Base-by-base conservation (phyloP, 2,113 vertebrate genomes). In the Camarhynchus parvulus region DNA sequence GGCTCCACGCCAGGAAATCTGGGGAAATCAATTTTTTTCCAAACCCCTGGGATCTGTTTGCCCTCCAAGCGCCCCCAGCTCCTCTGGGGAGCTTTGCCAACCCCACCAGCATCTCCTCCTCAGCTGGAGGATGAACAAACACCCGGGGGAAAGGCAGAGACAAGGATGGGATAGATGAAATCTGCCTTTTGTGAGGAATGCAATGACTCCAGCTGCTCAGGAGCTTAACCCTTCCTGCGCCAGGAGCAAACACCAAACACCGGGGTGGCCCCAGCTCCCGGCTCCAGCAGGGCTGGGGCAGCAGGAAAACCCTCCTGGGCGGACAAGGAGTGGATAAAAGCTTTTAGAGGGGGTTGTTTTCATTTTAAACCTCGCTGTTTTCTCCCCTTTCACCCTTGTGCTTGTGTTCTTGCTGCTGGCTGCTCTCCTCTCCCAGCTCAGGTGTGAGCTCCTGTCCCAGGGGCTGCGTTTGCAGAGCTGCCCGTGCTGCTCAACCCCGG, bases 1-100 rank as follows among this genome's bases (percentile, higher is more conserved):
- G 52, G 50, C 8, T 66, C 35, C 0, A 1, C 0, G 11, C 0
- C 0, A 72, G 46, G 30, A 69, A 21, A 0, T 30, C 1, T 3
- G 46, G 8, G 19, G 44, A 31, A 62, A 41, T 0, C 1, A 3
- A 5, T 47, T 25, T 49, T 25, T 61, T 50, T 19, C 20, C 1
- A 6, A 4, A 0, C 5, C n/a, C 21, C 12, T 1, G 39, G 55
- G 52, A 11, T 27, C 11, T 2, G 7, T 13, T 4, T 25, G 64
- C 74, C 35, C 50, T 22, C 63, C 50, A 2, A 11, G 42, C 9
- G 0, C 2, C 3, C 72, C 68, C 28, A 0, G 9, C 33, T 1
- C 17, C 23, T 30, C 46, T 0, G 2, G 1, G 4, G 31, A 0
- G 39, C 8, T 24, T 41, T 58, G 30, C 16, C 11, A 5, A 2